phyloP scores from a whole-genome alignment of 2,888 invertebrate genomes.

The Selenia dentaria region DNA sequence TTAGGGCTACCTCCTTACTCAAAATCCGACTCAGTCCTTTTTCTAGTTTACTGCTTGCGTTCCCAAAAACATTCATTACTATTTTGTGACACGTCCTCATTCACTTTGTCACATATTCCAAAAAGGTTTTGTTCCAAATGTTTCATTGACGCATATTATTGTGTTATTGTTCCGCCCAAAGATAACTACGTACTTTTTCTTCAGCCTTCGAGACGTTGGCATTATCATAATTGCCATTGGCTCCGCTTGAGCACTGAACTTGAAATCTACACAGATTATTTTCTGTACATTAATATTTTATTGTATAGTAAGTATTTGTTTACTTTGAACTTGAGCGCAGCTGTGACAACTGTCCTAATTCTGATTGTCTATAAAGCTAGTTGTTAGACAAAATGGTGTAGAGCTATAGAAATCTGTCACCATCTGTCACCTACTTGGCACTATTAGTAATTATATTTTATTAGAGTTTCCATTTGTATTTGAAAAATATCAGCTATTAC shows the following conservation, averaged over 20 bases:
- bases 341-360: slow-evolving; percentile 14
- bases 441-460: too few species aligned
- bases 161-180: slow-evolving; percentile 10
- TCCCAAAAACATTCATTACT: slow-evolving; percentile 4
- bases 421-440: too few species aligned
- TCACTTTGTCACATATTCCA: slow-evolving; percentile 12
- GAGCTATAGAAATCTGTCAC: background rate
- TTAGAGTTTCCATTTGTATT: too few species aligned
- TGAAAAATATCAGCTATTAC: too few species aligned
- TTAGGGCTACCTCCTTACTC: slow-evolving; percentile 5
- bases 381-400: background rate
- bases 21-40: slow-evolving; percentile 5
- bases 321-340: slow-evolving; percentile 12
- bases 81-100: slow-evolving; percentile 14
- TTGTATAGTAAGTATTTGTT: slow-evolving; percentile 16
- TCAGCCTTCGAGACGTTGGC: slow-evolving; percentile 23
- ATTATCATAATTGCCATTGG: slow-evolving; percentile 39
- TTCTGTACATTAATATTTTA: slow-evolving; percentile 8
- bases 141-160: slow-evolving; percentile 23
- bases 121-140: slow-evolving; percentile 14
- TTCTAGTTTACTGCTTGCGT: slow-evolving; percentile 6
- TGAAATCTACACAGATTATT: slow-evolving; percentile 13
- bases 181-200: too few species aligned
- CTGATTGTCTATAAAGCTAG: background rate
- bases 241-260: slow-evolving; percentile 26